A percentile compares a stretch with the other conserved stretches of the same genome.
phyloP scores from a whole-genome alignment of 2,113 vertebrate genomes.

The Panurus biarmicus region DNA sequence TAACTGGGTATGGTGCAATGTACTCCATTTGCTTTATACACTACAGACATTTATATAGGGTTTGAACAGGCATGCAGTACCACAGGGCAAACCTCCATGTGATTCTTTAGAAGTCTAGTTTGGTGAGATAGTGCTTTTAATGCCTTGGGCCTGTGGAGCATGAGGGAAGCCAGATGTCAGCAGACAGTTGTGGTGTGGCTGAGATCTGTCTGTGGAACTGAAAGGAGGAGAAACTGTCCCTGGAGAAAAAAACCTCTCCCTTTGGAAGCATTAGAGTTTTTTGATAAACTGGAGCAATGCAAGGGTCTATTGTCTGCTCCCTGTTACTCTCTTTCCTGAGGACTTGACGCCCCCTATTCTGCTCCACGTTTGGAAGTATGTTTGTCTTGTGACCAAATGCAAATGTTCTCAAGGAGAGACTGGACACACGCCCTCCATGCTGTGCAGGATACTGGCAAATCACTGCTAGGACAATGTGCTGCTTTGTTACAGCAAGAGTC shows the following conservation, averaged over 20 bases:
- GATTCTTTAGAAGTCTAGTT: neutral
- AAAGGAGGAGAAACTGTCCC: neutral
- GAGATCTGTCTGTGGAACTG: neutral
- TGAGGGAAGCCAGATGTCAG: neutral
- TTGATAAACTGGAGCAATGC: neutral
- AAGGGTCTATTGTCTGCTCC: neutral
- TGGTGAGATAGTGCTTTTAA: neutral
- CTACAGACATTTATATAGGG: neutral
- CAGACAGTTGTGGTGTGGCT: neutral
- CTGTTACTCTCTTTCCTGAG: neutral
- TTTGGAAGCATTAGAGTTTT: neutral
- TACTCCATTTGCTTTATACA: neutral
- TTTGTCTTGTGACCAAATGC: neutral
- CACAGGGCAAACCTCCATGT: neutral
- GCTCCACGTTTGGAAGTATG: neutral
- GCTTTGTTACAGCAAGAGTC: neutral
- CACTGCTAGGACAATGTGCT: neutral
- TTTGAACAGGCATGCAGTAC: neutral
- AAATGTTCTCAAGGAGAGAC: neutral
- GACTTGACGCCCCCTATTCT: neutral
- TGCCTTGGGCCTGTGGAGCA: neutral
- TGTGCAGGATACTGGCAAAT: neutral
- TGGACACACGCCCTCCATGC: fast-evolving
- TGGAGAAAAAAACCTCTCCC: neutral
- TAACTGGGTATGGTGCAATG: neutral